Evolutionary conservation across 2,113 vertebrate genomes (phyloP).

Genomic region (Crotalus tigris): DNA sequence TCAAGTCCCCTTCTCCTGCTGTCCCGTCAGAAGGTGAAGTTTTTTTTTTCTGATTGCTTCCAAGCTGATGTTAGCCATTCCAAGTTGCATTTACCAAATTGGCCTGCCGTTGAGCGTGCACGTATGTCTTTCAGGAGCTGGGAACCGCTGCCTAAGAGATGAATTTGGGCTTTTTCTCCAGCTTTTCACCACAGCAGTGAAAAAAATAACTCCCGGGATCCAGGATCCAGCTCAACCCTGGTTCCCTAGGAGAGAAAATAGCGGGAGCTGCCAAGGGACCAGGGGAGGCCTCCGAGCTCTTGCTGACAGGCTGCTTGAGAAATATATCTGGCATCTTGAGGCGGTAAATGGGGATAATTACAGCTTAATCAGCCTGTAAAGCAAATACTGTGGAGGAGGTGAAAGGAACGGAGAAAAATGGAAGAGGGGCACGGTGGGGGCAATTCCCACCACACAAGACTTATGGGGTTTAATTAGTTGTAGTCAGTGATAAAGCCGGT

Average conservation of each 20-base stretch:
- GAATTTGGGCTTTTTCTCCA: background rate
- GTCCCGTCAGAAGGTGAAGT: accelerated
- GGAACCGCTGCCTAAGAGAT: background rate
- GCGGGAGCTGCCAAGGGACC: no score
- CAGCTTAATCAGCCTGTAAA: constrained; percentile 48
- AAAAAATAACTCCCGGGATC: background rate
- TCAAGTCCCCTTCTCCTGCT: background rate
- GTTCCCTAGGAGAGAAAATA: background rate
- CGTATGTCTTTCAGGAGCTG: background rate
- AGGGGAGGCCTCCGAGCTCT: constrained; percentile 33
- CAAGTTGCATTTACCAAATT: background rate
- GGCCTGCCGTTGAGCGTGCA: background rate
- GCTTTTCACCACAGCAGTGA: background rate
- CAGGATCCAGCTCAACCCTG: background rate
- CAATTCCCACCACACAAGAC: constrained; percentile 20
- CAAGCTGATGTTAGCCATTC: background rate
- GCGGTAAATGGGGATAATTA: constrained; percentile 51
- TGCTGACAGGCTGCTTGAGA: constrained; percentile 34
- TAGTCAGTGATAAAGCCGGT: constrained; percentile 43
- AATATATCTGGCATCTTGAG: constrained; percentile 41
- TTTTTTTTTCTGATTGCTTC: background rate
- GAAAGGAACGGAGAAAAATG: background rate
- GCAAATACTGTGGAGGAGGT: constrained; percentile 27
- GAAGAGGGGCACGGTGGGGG: background rate
- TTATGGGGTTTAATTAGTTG: constrained; percentile 44